Conservation (phyloP, 2,113 vertebrate species). For the Nibea coibor region DNA sequence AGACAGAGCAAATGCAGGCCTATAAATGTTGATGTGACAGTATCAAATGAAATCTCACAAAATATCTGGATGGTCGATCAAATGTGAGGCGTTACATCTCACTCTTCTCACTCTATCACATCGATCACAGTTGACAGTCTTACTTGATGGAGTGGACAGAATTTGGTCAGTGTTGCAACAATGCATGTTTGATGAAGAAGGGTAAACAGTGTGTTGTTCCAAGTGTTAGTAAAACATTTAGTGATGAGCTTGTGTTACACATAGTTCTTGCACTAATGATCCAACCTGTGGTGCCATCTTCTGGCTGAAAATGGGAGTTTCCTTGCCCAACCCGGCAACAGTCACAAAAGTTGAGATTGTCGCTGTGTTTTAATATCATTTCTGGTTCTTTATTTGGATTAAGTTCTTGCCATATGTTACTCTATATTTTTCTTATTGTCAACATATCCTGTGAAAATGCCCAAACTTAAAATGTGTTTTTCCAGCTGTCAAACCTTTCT, state of each 20-base stretch:
- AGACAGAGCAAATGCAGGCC: neutral
- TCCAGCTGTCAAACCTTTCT: neutral
- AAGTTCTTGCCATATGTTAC: neutral
- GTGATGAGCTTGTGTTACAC: conserved; percentile 45
- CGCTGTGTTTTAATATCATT: neutral
- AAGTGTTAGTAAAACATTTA: conserved; percentile 68
- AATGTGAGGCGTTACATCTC: neutral
- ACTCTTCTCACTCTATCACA: neutral
- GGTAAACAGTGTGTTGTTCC: conserved; percentile 28
- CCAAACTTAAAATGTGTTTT: neutral
- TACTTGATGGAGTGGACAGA: neutral
- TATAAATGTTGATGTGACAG: neutral
- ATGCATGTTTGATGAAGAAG: conserved; percentile 57
- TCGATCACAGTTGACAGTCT: neutral
- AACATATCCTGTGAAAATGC: neutral
- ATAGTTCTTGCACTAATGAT: neutral
- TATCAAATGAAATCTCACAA: neutral
- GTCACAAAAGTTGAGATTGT: neutral
- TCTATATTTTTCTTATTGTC: neutral
- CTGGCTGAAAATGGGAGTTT: conserved; percentile 43
- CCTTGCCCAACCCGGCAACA: neutral
- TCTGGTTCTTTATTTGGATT: neutral
- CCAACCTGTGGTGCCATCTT: conserved; percentile 61
- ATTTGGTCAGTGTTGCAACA: conserved; percentile 34
- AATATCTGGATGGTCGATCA: neutral